Evolutionary conservation across 2,797 vertebrate genomes (phyloP), one percentile per base, ranked within the genome.

Genomic region (Echiichthys vipera): DNA sequence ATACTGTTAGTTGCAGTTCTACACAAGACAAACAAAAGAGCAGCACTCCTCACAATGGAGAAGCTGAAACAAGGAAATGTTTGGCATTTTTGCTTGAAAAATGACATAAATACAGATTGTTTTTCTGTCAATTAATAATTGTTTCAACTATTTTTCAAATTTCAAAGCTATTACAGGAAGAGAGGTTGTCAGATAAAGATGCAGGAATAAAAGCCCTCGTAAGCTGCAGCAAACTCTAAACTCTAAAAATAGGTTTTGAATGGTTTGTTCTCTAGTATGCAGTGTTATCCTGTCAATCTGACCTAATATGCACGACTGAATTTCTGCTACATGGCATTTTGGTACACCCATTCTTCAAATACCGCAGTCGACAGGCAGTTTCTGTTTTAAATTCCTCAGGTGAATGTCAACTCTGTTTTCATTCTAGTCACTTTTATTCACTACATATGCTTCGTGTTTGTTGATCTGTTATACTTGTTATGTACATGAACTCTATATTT

Each of bases 401-500:
- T 57, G 29, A 66, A 61, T 50, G 71, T 87, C 78, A 49, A 11
- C 69, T 86, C 54, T 87, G 74, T 89, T 83, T 67, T 83, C 81
- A 75, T 90, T 65, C 55, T 65, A 84, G 72, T 89, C 58, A 40
- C 77, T 81, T 73, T 56, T 71, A 6, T 67, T 75, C 88, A 80
- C 81, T 50, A 55, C 78, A 80, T 72, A 75, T 84, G 65, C 77
- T 84, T 80, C 77, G 68, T 83, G 78, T 85, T 62, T 88, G 84
- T 92, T 88, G 70, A 85, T 66, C 59, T 90, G 78, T 85, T 89
- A 65, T 80, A 87, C 79, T 83, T 92, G 85, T 87, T 84, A 58
- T 81, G 86, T 87, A 91, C 92, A 91, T 93, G 85, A 92, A 93
- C 86, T 88, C 83, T 88, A 39, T 91, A 64, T 93, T 77, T 93